A percentile compares a stretch with the other conserved stretches of the same genome.
Conservation (phyloP, 2,113 vertebrate genomes). For the Chauna torquata region DNA sequence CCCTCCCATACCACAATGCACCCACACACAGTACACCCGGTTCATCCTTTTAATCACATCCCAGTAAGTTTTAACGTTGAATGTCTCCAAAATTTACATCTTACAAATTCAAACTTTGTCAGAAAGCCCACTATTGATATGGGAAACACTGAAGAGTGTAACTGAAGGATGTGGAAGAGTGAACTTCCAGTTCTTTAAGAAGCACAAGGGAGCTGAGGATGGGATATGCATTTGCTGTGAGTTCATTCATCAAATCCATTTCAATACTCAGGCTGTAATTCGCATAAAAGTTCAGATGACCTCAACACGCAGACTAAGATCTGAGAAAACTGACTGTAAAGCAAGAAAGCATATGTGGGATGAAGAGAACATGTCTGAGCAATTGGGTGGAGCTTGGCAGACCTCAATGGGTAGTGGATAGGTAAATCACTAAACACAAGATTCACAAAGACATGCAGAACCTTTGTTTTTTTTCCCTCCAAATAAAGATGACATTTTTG, state of each 20-base stretch:
- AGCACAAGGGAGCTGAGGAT: not conserved
- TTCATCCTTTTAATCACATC: not conserved
- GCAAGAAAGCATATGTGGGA: not conserved
- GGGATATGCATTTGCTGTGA: not conserved
- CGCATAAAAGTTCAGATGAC: not conserved
- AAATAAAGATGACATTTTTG: not conserved
- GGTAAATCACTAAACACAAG: not conserved
- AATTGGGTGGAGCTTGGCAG: not conserved
- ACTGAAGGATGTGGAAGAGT: not conserved
- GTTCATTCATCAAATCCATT: not conserved
- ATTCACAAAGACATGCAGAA: not conserved
- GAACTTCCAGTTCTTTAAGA: not conserved
- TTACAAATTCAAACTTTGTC: not conserved
- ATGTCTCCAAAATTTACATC: not conserved
- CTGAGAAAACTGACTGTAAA: not conserved
- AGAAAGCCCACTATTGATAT: not conserved
- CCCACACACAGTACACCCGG: not conserved
- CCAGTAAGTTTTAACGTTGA: not conserved
- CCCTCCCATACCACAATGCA: not conserved
- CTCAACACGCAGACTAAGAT: not conserved
- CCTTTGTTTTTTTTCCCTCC: no score
- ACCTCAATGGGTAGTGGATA: accelerated
- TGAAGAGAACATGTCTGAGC: not conserved
- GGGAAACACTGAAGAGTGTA: not conserved
- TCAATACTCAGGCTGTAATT: not conserved